Evolutionary conservation across 1,140 invertebrate genomes (phyloP), one percentile per base, ranked within the genome.

Genomic region (Teleopsis dalmanni): DNA sequence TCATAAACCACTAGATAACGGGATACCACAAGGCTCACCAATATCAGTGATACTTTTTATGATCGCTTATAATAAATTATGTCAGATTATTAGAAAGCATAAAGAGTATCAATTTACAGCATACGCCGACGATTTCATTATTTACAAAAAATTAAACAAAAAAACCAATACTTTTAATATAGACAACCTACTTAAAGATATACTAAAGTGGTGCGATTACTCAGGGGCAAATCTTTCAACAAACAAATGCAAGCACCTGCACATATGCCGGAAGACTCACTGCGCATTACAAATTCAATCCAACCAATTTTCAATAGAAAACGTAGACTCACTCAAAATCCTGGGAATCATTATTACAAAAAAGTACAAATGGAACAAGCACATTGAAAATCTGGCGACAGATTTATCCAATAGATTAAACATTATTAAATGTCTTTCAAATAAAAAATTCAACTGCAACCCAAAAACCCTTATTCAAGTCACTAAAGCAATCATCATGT

Each of bases 371-470:
- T 55, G 50, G 54, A 50, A 48, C 26, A 29, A n/a, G 10, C 50
- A 52, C 31, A 49, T 47, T 27, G 26, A 40, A 31, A 27, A 42
- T 34, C 22, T 53, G 9, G n/a, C 22, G 5, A 22, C n/a, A 9
- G 14, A 19, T 5, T 16, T 51, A 8, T 21, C 34, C 18, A 46
- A 35, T 19, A 44, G 40, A 19, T 41, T 50, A 25, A 51, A 54
- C 27, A 48, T 55, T 38, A 50, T 54, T 43, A 54, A 57, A 47
- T 57, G 48, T 19, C 46, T 55, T 8, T 44, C 50, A 29, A 52
- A 33, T 25, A 22, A 21, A 27, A 57, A 44, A 48, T 51, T 47
- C 11, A 55, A 51, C 21, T 50, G 50, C 37, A 52, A 45, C 11
- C 36, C 42, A 4, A 26, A 16, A 16, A 52, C 47, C 13, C 22